Conservation (phyloP, 2,797 vertebrate species). For the Australoheros facetus region DNA sequence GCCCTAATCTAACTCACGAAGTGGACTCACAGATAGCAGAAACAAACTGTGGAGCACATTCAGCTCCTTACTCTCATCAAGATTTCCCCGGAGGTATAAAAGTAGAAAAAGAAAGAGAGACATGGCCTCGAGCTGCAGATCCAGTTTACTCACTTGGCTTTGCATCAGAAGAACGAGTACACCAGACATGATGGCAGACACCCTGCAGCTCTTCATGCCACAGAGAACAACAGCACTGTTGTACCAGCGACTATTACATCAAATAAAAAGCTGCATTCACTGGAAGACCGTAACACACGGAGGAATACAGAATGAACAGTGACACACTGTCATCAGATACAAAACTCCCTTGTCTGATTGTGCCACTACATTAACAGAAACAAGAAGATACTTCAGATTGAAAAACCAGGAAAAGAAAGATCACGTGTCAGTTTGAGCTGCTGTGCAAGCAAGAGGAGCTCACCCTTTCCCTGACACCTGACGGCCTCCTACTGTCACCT, state of each 20-base stretch:
- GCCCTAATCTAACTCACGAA: too few species aligned
- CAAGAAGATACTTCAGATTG: background rate
- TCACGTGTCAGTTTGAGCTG: background rate
- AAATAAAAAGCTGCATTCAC: conserved; percentile 17
- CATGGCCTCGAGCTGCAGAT: conserved; percentile 25
- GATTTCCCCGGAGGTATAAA: background rate
- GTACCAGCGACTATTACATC: background rate
- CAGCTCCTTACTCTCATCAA: background rate
- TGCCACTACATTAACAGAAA: fast-evolving
- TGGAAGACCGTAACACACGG: background rate
- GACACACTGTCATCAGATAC: background rate
- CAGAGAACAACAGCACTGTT: background rate
- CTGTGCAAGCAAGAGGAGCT: background rate
- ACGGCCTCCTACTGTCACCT: too few species aligned
- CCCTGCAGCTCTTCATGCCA: conserved; percentile 9
- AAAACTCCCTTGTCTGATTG: background rate
- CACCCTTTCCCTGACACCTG: background rate
- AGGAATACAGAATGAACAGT: background rate
- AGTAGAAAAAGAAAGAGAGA: background rate
- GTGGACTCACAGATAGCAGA: too few species aligned
- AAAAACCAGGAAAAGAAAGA: background rate
- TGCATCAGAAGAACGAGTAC: background rate
- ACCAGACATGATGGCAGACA: conserved; percentile 24
- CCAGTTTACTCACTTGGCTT: conserved; percentile 7
- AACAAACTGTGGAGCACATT: too few species aligned